Conservation (phyloP, 2,888 invertebrate genomes). For the Drosophila merina region DNA sequence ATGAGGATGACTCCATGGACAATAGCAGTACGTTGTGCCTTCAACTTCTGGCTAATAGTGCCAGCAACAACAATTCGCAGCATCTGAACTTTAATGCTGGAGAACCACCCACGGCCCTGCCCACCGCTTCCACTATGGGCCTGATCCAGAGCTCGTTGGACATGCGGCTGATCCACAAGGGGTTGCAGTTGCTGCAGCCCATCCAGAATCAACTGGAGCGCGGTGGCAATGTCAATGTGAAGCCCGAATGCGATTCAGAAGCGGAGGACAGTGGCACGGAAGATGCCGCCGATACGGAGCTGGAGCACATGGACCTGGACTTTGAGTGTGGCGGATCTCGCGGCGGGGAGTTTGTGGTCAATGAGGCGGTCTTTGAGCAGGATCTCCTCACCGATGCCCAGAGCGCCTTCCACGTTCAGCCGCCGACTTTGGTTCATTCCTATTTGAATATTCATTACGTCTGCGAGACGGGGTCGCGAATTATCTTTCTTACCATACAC, state of each 20-base stretch:
- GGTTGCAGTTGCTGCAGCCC: constrained; percentile 87
- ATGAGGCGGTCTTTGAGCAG: constrained; percentile 84
- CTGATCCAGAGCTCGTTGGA: constrained; percentile 87
- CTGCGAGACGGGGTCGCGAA: constrained; percentile 96
- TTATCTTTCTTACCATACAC: constrained; percentile 94
- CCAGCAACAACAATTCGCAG: constrained; percentile 79
- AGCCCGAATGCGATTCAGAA: constrained; percentile 80
- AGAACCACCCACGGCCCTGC: constrained; percentile 59
- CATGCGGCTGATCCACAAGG: constrained; percentile 88
- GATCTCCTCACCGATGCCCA: constrained; percentile 89
- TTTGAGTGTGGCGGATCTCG: constrained; percentile 70
- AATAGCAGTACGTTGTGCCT: constrained; percentile 79
- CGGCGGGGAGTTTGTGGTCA: constrained; percentile 70
- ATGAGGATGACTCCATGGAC: constrained; percentile 82
- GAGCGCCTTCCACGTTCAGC: constrained; percentile 90
- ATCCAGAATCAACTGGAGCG: constrained; percentile 81
- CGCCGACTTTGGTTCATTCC: constrained; percentile 92
- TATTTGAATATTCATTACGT: constrained; percentile 96
- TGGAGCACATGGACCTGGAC: constrained; percentile 70
- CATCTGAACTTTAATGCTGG: constrained; percentile 79
- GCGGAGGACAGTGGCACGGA: constrained; percentile 76
- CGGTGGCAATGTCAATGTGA: constrained; percentile 62
- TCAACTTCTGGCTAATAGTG: constrained; percentile 73
- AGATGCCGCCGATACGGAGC: constrained; percentile 63
- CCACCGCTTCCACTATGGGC: constrained; percentile 84